Percentiles rank a stretch among this genome's conserved stretches.
phyloP scores from a whole-genome alignment of 2,797 vertebrate species.

The Hydrolagus colliei region DNA sequence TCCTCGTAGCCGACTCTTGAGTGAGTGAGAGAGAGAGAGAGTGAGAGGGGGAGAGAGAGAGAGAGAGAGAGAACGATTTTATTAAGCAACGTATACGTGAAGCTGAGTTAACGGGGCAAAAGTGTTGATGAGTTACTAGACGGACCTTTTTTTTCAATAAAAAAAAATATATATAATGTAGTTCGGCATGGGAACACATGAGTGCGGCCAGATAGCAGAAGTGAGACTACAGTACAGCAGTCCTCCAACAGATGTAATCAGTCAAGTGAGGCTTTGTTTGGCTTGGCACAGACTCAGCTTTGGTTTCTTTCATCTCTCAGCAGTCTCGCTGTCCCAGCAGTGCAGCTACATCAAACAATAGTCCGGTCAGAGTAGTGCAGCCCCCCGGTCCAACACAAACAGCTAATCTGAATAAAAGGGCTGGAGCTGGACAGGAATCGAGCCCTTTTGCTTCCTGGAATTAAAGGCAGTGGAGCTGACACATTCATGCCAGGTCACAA shows the following conservation, averaged over 20 bases:
- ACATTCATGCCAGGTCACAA: slow-evolving; percentile 37
- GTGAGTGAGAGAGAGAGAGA: too few relatives aligned
- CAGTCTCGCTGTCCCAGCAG: not conserved
- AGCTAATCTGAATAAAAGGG: not conserved
- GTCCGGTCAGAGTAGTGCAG: slow-evolving; percentile 20
- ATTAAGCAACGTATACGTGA: too few relatives aligned
- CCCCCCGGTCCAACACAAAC: slow-evolving; percentile 41
- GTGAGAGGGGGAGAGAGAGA: too few relatives aligned
- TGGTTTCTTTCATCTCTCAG: slow-evolving; percentile 18
- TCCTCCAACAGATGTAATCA: slow-evolving; percentile 46
- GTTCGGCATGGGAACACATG: slow-evolving; percentile 36
- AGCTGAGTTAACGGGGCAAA: too few relatives aligned
- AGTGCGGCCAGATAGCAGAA: slow-evolving; percentile 39
- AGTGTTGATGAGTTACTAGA: too few relatives aligned
- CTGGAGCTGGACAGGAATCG: slow-evolving; percentile 32
- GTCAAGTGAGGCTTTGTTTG: slow-evolving; percentile 46
- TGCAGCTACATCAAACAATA: not conserved
- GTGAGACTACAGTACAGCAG: not conserved
- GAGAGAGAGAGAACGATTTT: too few relatives aligned
- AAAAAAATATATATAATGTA: not conserved
- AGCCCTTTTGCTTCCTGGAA: slow-evolving; percentile 39
- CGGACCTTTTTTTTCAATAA: too few relatives aligned
- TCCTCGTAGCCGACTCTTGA: too few relatives aligned
- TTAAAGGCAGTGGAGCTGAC: slow-evolving; percentile 41
- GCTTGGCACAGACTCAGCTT: slow-evolving; percentile 42